These are phyloP conservation scores for Hetaerina americana DNA, from an alignment of 1,140 invertebrate species.

Conservation along the genomic window DNA sequence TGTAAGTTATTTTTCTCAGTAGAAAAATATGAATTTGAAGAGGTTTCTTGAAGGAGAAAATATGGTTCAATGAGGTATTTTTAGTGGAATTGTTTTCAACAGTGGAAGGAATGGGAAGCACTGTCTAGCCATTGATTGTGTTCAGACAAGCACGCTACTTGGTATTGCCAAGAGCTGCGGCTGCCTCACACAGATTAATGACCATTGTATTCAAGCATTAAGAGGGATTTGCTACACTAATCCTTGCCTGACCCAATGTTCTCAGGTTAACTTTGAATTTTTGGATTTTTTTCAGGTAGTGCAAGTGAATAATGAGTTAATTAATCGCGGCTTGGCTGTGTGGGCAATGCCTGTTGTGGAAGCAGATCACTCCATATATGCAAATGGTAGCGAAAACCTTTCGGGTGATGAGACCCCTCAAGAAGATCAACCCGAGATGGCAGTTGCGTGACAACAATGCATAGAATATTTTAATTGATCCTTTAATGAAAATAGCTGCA, in stretches of 20 bases:
- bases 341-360: conserved; percentile 30
- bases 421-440: neutral
- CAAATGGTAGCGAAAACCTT: neutral
- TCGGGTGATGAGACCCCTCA: neutral
- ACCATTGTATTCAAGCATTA: neutral
- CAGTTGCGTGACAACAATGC: neutral
- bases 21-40: too few relatives aligned
- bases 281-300: conserved; percentile 36
- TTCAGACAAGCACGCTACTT: too few relatives aligned
- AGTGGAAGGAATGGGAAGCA: too few relatives aligned
- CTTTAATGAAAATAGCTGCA: neutral
- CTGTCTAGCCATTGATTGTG: too few relatives aligned
- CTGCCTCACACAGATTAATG: conserved; percentile 3
- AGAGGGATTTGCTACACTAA: conserved; percentile 8
- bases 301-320: conserved; percentile 51
- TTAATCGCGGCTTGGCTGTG: conserved; percentile 48
- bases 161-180: conserved; percentile 5
- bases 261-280: neutral
- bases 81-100: too few relatives aligned
- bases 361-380: neutral
- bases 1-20: too few relatives aligned
- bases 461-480: neutral
- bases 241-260: conserved; percentile 7
- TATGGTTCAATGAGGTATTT: too few relatives aligned
- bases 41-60: too few relatives aligned